phyloP scores from a whole-genome alignment of 2,797 vertebrate genomes.

The Leuciscus waleckii region DNA sequence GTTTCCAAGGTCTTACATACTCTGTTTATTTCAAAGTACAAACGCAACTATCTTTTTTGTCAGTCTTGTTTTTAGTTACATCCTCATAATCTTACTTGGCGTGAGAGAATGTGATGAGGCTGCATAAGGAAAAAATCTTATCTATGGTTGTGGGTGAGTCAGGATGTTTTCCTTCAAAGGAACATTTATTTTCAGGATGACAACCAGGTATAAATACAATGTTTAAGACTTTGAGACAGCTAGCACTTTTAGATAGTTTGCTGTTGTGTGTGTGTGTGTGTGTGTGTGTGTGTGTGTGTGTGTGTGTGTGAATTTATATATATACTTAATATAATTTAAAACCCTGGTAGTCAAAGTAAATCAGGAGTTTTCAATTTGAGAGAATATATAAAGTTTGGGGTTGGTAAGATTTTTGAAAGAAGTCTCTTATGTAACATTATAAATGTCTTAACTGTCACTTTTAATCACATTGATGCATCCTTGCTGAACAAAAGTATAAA shows the following conservation, averaged over 20 bases:
- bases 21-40: slow-evolving; percentile 17
- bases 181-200: slow-evolving; percentile 61
- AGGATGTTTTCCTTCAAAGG: slow-evolving; percentile 74
- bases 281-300: too few species aligned
- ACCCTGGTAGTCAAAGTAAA: background rate
- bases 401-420: background rate
- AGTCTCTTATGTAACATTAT: background rate
- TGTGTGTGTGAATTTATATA: too few species aligned
- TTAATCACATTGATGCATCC: background rate
- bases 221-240: slow-evolving; percentile 70
- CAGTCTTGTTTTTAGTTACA: background rate
- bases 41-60: background rate
- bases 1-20: background rate
- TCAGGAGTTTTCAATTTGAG: background rate
- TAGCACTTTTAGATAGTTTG: slow-evolving; percentile 69
- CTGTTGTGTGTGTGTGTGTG: too few species aligned
- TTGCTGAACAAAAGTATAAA: background rate
- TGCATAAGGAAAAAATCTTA: slow-evolving; percentile 41
- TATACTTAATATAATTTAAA: too few species aligned
- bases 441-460: background rate
- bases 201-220: slow-evolving; percentile 67
- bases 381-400: background rate
- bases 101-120: slow-evolving; percentile 32
- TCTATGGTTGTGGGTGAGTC: slow-evolving; percentile 50
- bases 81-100: background rate